A percentile compares a stretch with the other conserved stretches of the same genome.
Evolutionary conservation across 1,140 invertebrate genomes (phyloP).

Genomic region (Chrysoperla carnea): DNA sequence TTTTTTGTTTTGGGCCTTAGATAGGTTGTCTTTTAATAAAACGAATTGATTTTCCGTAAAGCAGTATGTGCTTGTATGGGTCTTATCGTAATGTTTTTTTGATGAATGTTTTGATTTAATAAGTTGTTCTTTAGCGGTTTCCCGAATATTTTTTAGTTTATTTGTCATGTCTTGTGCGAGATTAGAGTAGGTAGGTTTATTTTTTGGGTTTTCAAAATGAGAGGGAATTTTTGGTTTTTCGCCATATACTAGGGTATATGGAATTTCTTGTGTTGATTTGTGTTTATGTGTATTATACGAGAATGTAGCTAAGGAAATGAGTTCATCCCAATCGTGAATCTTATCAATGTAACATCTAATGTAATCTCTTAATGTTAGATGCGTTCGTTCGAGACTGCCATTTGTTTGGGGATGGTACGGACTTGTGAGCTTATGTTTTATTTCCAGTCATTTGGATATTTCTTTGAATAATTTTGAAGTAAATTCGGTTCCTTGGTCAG

Average conservation of each 20-base stretch:
- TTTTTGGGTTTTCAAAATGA: slow-evolving; percentile 7
- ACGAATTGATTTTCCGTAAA: slow-evolving; percentile 9
- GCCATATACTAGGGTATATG: slow-evolving; percentile 23
- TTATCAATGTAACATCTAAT: slow-evolving; percentile 14
- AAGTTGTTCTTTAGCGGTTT: slow-evolving; percentile 14
- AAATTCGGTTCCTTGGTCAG: slow-evolving; percentile 18
- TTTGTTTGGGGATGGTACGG: slow-evolving; percentile 17
- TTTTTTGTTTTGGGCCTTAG: slow-evolving; percentile 4
- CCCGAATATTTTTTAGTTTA: slow-evolving; percentile 13
- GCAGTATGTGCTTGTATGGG: slow-evolving; percentile 7
- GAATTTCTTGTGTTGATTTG: slow-evolving; percentile 17
- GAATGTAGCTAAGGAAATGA: slow-evolving; percentile 18
- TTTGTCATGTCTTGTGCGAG: slow-evolving; percentile 13
- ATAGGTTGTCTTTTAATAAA: slow-evolving; percentile 4
- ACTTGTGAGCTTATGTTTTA: slow-evolving; percentile 10
- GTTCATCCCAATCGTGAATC: slow-evolving; percentile 16
- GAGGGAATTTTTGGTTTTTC: slow-evolving; percentile 12
- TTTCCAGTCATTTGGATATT: slow-evolving; percentile 11
- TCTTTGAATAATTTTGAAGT: slow-evolving; percentile 10
- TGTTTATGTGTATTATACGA: slow-evolving; percentile 21
- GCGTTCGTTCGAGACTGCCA: slow-evolving; percentile 16
- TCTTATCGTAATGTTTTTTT: slow-evolving; percentile 15
- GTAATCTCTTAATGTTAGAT: slow-evolving; percentile 16
- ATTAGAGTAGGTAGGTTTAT: slow-evolving; percentile 15
- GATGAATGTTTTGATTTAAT: slow-evolving; percentile 12